Evolutionary conservation across 2,113 vertebrate genomes (phyloP), one percentile per base, ranked within the genome.

Genomic region (Panurus biarmicus): DNA sequence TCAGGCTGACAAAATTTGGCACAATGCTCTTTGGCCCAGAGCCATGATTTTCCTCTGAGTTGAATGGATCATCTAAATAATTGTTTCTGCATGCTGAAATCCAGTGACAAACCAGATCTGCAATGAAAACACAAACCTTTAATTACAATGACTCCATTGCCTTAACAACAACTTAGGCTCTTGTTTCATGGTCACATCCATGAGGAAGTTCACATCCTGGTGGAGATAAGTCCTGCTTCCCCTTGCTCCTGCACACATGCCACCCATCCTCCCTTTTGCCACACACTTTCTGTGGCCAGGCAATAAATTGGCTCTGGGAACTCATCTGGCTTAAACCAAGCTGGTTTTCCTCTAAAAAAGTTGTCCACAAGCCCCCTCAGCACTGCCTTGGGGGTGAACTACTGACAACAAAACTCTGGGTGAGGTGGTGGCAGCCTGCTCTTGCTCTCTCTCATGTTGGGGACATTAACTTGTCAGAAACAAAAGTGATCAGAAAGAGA

Each of bases 191-290:
- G 58, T 60, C 50, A n/a, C 2, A 1, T 75, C 56, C 35, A 61
- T 76, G 51, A 85, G 58, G 42, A 62, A 72, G 11, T 25, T 82
- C 40, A 81, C 28, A 74, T 70, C 36, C 17, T 80, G 53, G 4
- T 69, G n/a, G 60, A 80, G 28, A 5, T 20, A 71, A 36, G 65
- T 48, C 72, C 22, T 6, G 2, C 23, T 77, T 15, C 13, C 8
- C 42, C 28, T 0, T 0, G 13, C 47, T 81, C 21, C 35, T 1
- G 0, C 14, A 50, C 47, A 42, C 8, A 5, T 20, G 12, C 25
- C 35, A 35, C 33, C 8, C 36, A 4, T 70, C 60, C 36, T 89
- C 14, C 44, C 42, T 77, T 80, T 61, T 78, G 29, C 17, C 47
- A 64, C 31, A 54, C 6, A 19, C 28, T 64, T 44, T 23, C 8